phyloP scores from a whole-genome alignment of 1,140 invertebrate genomes.

The Meteorus sp. region DNA sequence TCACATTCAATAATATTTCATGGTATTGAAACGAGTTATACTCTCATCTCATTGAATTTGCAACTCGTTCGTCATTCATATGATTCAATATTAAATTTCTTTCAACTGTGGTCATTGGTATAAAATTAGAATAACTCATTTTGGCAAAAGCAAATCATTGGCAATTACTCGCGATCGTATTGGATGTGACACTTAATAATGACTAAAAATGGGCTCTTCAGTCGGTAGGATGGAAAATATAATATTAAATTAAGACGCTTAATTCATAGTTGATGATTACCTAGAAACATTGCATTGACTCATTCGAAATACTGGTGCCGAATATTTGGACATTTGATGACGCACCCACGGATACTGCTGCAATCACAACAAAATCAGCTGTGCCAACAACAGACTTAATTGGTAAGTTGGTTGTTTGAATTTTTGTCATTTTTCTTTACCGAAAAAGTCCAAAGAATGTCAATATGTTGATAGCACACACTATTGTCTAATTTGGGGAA shows the following conservation, averaged over 20 bases:
- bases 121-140: too few species aligned
- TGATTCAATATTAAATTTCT: too few species aligned
- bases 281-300: constrained; percentile 58
- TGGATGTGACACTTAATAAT: constrained; percentile 31
- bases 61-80: too few species aligned
- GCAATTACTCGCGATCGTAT: constrained; percentile 20
- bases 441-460: constrained; percentile 16
- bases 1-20: constrained; percentile 39
- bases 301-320: constrained; percentile 58
- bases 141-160: background rate
- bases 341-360: constrained; percentile 56
- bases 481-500: background rate
- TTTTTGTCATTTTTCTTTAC: too few species aligned
- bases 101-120: too few species aligned
- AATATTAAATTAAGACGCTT: constrained; percentile 48
- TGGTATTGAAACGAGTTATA: too few species aligned
- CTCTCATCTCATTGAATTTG: background rate
- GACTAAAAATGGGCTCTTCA: constrained; percentile 31
- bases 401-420: constrained; percentile 31
- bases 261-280: constrained; percentile 59
- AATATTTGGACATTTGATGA: constrained; percentile 57
- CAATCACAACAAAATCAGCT: constrained; percentile 62
- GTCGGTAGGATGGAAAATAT: constrained; percentile 38
- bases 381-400: constrained; percentile 56
- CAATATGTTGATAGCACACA: constrained; percentile 16